Conservation (phyloP, 2,888 invertebrate species). For the Papilio gigon region DNA sequence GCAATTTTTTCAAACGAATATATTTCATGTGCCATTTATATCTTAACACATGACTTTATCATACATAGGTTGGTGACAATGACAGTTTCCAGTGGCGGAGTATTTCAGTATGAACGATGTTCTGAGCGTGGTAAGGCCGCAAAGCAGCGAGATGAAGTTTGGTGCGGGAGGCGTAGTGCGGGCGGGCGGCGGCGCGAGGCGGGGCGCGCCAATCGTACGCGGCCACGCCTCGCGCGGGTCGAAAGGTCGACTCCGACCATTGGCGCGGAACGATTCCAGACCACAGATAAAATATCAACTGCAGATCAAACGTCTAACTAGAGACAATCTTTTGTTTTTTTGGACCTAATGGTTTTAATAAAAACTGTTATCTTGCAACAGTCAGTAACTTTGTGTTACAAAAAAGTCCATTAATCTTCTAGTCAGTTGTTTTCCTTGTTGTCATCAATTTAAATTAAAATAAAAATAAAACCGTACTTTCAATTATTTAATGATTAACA, state of each 20-base stretch:
- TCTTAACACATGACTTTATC: neutral
- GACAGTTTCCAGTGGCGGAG: constrained; percentile 1
- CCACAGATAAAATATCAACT: constrained; percentile 27
- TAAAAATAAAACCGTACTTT: no score
- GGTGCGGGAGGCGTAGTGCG: constrained; percentile 59
- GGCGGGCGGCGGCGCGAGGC: constrained; percentile 59
- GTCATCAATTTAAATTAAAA: neutral
- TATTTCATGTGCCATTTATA: neutral
- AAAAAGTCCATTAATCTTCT: neutral
- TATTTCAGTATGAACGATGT: constrained; percentile 10
- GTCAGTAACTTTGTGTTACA: neutral
- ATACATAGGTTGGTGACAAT: neutral
- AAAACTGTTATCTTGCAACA: constrained; percentile 1
- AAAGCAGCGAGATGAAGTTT: constrained; percentile 22
- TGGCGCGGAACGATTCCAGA: constrained; percentile 58
- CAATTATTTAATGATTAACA: no score
- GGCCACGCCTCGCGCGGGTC: constrained; percentile 76
- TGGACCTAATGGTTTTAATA: neutral
- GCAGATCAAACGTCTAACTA: constrained; percentile 19
- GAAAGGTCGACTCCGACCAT: constrained; percentile 69
- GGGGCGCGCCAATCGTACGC: constrained; percentile 74
- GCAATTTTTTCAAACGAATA: no score
- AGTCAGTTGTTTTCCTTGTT: neutral
- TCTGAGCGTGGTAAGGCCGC: neutral
- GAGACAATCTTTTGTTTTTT: constrained; percentile 4